Conservation (phyloP, 2,888 invertebrate genomes). For the Altica lythri region DNA sequence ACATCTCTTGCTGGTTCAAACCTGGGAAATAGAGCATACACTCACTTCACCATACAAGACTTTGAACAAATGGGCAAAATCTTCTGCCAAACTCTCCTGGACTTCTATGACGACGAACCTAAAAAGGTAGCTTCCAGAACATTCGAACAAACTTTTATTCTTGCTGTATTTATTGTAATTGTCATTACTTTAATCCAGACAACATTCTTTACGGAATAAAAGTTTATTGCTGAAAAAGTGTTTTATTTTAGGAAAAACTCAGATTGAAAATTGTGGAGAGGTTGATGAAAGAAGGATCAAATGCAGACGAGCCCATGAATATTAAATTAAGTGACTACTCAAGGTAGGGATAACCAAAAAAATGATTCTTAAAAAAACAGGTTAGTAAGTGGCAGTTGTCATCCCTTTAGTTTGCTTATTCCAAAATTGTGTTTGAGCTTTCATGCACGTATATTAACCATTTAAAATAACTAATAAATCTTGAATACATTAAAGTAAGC, state of each 20-base stretch:
- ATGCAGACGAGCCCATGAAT: conserved; percentile 86
- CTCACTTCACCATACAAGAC: conserved; percentile 81
- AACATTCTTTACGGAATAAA: conserved; percentile 21
- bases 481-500: no score
- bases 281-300: conserved; percentile 80
- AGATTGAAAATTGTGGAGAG: conserved; percentile 80
- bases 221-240: conserved; percentile 29
- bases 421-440: no score
- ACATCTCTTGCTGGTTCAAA: conserved; percentile 92
- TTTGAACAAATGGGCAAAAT: conserved; percentile 83
- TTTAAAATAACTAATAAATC: no score
- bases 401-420: no score
- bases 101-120: conserved; percentile 87
- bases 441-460: no score
- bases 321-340: conserved; percentile 87
- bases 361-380: no score
- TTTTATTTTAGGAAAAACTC: conserved; percentile 68
- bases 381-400: no score
- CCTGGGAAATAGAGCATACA: conserved; percentile 77
- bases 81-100: conserved; percentile 90
- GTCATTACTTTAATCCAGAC: conserved; percentile 9
- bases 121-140: conserved; percentile 65
- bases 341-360: no score
- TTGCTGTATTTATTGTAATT: conserved; percentile 10
- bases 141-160: conserved; percentile 10